Base-by-base conservation (phyloP, 30 jellyfish, hydroid and myxozoan species). In the Catostylus mosaicus region DNA sequence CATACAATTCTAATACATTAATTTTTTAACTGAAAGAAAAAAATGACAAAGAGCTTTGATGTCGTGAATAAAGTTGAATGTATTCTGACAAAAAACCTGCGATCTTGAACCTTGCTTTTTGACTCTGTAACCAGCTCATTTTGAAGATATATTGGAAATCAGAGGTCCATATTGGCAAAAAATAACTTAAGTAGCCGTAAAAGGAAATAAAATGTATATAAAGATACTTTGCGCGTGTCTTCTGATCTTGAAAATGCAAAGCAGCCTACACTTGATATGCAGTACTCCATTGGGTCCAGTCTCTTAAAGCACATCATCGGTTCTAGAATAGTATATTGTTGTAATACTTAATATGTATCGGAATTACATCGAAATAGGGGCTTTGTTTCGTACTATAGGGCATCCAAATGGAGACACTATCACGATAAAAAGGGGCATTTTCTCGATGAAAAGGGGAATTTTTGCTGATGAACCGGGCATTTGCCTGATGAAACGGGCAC, bases 191-290 rank as follows among this genome's bases (percentile, higher is more conserved):
- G 16, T 6, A 6, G 8, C 8, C 8, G 14, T 9, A 9, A 43
- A 16, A 43, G 54, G 16, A 43, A 6, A 9, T 6, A 6, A 16
- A 43, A 9, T 6, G 16, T 16, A 43, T 43, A 43, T 6, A 16
- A 16, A 43, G 8, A 6, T 43, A 69, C 92, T 78, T 34, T 54
- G n/a, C 54, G 56, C 5, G 85, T 82, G 43, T 82, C 85, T 36
- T 67, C 67, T 16, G 92, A 82, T 30, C 57, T 36, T 9, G 92
- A 54, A 19, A 82, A 67, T 20, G 86, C 84, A 40, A 68, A 82
- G 38, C 80, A 67, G 16, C 92, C 92, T 10, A 85, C 92, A 82
- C 92, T 82, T 68, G 92, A 82, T 16, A 82, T 63, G 56, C 85
- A 48, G 32, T 71, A 82, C n/a, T 82, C 85, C 31, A 54, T 48